Evolutionary conservation across 2,113 vertebrate species (phyloP), one percentile per base, ranked within the genome.

Genomic region (Hemiscyllium ocellatum): DNA sequence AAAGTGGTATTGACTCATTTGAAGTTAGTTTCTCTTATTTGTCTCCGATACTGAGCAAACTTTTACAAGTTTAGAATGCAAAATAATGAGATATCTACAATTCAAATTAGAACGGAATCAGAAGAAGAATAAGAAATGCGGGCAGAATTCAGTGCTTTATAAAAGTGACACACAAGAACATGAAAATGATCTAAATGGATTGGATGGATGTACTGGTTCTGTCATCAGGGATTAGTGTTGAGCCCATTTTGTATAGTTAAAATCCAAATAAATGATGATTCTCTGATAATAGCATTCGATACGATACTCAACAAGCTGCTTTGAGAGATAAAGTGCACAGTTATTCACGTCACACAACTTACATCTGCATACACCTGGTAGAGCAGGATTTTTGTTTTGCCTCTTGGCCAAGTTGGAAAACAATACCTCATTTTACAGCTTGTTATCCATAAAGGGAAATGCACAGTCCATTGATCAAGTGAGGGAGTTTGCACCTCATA

Each of bases 251-350:
- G 52, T 65, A 65, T 29, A 56, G 50, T 19, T 65, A 69, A 47
- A 87, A 26, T 52, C 69, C 94, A 95, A 72, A 70, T 95, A 95
- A 72, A 72, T 72, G 42, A 69, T 72, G 68, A 95, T 95, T 95
- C 68, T 52, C 66, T 76, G 69, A 50, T 72, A 33, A 72, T 68
- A 33, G 68, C 94, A 95, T 95, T 72, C 94, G 37, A 33, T 76
- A 72, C 42, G 4, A 95, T 68, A 95, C 29, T 72, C 37, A 76
- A 95, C 42, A 95, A 90, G 50, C 65, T 95, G 94, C 94, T 50
- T 52, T 72, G 94, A 5, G 69, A 95, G 94, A 72, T 95, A 95
- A 95, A 95, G 94, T 95, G 94, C 94, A 95, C 94, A 95, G 87
- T 95, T 72, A 72, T 50, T 95, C 94, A 95, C 94, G 52, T 66